phyloP scores from a whole-genome alignment of 2,113 vertebrate genomes.

The Myotis davidii region DNA sequence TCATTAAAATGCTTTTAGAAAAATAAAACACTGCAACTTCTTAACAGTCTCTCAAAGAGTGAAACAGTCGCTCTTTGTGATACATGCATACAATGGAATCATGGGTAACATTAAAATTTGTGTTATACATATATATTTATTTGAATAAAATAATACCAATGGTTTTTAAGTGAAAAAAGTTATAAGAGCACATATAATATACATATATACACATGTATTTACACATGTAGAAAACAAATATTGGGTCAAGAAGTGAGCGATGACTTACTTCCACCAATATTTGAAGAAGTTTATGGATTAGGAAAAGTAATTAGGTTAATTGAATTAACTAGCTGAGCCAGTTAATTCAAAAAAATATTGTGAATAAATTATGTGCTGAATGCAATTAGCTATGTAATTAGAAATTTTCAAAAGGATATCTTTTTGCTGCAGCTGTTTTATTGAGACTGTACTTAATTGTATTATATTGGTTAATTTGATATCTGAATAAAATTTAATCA shows the following conservation, averaged over 20 bases:
- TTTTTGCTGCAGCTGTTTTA: slow-evolving; percentile 2
- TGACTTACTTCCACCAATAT: neutral
- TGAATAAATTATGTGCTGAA: slow-evolving; percentile 38
- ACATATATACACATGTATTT: neutral
- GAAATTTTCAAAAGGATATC: neutral
- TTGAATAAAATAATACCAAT: neutral
- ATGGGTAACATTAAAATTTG: neutral
- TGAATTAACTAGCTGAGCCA: neutral
- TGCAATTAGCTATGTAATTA: slow-evolving; percentile 10
- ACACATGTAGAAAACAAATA: neutral
- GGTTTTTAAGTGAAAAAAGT: slow-evolving; percentile 2
- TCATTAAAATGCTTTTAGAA: slow-evolving; percentile 5
- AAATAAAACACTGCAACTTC: neutral
- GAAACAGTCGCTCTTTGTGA: neutral
- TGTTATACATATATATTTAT: neutral
- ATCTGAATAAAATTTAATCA: slow-evolving; percentile 27
- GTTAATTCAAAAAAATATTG: neutral
- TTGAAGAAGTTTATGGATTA: slow-evolving; percentile 14
- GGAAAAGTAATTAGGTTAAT: slow-evolving; percentile 14
- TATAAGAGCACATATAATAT: neutral
- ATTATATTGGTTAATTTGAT: neutral
- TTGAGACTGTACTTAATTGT: slow-evolving; percentile 32
- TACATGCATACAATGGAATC: neutral
- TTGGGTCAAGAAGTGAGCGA: too few species aligned
- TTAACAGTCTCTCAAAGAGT: neutral